Evolutionary conservation across 1,140 invertebrate species (phyloP), one percentile per base, ranked within the genome.

Genomic region (Cecropterus lyciades): DNA sequence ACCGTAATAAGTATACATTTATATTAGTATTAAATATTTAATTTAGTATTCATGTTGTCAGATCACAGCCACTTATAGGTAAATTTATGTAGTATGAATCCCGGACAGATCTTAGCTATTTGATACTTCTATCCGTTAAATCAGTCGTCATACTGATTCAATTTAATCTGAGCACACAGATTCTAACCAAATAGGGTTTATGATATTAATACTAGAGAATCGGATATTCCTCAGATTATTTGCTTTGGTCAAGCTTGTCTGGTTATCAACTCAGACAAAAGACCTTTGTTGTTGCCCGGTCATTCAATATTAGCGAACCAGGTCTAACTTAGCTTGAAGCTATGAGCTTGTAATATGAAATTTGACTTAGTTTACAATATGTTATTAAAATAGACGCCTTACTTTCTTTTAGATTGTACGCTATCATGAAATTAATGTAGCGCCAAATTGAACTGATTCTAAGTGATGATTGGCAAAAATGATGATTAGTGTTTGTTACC

Each of bases 141-240:
- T 1, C 11, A 37, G 3, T 37, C 33, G 33, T 11, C 33, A 11
- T 37, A 14, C 5, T 43, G n/a, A 43, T 14, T 43, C n/a, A 43
- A 43, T 43, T 13, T 6, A 43, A 14, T 14, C 40, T 14, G 1
- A 43, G 40, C 13, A 43, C 5, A 43, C 40, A 43, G 40, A 14
- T 14, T 43, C 40, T 13, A 14, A 14, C 40, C 40, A 6, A 43
- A 43, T 43, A 43, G 5, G n/a, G 13, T 7, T 14, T 43, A 10
- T 43, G 40, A 43, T 43, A 43, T 43, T 14, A 14, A 43, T 43
- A 37, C 33, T n/a, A 3, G 6, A 6, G 13, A 43, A 43, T 14
- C n/a, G 40, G 13, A 43, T 43, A 43, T 43, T 43, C 40, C 13
- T n/a, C 37, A 40, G 40, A 14, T 43, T 43, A 43, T 43, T 43